Base-by-base conservation (phyloP, 2,113 vertebrate genomes). In the Orthonyx spaldingii region DNA sequence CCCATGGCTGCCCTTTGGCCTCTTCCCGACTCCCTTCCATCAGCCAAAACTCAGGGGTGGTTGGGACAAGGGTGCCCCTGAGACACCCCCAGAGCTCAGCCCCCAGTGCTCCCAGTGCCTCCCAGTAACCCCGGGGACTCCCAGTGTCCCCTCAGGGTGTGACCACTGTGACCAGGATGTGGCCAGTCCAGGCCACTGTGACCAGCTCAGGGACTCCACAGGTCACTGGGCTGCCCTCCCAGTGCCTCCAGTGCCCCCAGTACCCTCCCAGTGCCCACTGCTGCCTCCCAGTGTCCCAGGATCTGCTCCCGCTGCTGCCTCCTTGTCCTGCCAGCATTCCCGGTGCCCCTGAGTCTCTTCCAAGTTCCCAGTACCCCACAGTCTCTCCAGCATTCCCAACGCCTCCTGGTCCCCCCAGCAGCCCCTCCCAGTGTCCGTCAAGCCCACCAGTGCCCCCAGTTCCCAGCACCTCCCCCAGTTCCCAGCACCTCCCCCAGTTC, bases 121-220 rank as follows among this genome's bases (percentile, higher is more conserved):
- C 10, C 57, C 57, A 71, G 61, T 23, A 13, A 13, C 49, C 50
- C 35, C 35, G 6, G 20, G 11, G 8, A 18, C 33, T 13, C 68
- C 23, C 27, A 19, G 49, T 16, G 32, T 1, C 30, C 30, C 13
- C 9, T 6, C 5, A 2, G 6, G 18, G 17, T 35, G 35, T 7
- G 27, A 41, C 16, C 11, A 6, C 26, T 8, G 66, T 15, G 1
- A 35, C 37, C n/a, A 2, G 17, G 2, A 6, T 1, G 0, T 4
- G 30, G 10, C 37, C 47, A 30, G 24, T 24, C 41, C 41, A 9
- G 26, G 32, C 15, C 61, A 35, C 0, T n/a, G n/a, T n/a, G n/a
- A n/a, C n/a, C n/a, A n/a, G n/a, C n/a, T n/a, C n/a, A 0, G 47
- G 22, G 16, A 41, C 44, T 27, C 7, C 3, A 10, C 42, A 20